These are phyloP conservation scores for Podarcis lilfordi DNA, from an alignment of 2,797 vertebrate species.

Conservation along the genomic window DNA sequence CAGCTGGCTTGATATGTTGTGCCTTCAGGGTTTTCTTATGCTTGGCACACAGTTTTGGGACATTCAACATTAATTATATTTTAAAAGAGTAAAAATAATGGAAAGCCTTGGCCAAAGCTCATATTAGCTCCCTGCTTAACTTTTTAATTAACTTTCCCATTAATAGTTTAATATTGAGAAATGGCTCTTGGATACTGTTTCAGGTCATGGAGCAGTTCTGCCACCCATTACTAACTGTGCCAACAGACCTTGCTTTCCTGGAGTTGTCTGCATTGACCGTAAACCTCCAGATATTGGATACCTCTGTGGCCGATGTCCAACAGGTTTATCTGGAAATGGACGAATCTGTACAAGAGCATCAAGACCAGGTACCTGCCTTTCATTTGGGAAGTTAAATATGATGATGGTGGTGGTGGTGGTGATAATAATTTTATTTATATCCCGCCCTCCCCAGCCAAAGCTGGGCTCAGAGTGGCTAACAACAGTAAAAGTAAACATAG, in stretches of 20 bases:
- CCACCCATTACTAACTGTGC: constrained; percentile 70
- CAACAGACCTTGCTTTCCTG: constrained; percentile 82
- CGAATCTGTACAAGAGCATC: constrained; percentile 38
- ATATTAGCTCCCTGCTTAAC: neutral
- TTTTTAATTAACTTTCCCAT: neutral
- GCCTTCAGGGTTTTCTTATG: constrained; percentile 59
- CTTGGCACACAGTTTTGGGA: constrained; percentile 52
- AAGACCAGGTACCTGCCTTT: constrained; percentile 46
- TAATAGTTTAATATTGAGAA: constrained; percentile 1
- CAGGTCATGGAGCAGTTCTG: constrained; percentile 26
- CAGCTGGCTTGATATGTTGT: constrained; percentile 67
- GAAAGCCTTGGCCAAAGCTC: constrained; percentile 17
- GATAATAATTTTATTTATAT: too few species aligned
- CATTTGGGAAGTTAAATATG: neutral
- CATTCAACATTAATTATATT: constrained; percentile 57
- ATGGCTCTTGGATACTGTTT: neutral
- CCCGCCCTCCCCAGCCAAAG: too few species aligned
- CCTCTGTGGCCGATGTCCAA: constrained; percentile 83
- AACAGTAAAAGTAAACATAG: too few species aligned
- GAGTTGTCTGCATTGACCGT: constrained; percentile 80
- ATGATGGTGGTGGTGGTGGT: too few species aligned
- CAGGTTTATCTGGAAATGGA: constrained; percentile 63
- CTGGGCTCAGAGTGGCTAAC: too few species aligned
- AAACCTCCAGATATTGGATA: constrained; percentile 76
- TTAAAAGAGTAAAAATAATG: constrained; percentile 58